Evolutionary conservation across 1,140 invertebrate species (phyloP), one percentile per base, ranked within the genome.

Genomic region (Potamilus streckersoni): DNA sequence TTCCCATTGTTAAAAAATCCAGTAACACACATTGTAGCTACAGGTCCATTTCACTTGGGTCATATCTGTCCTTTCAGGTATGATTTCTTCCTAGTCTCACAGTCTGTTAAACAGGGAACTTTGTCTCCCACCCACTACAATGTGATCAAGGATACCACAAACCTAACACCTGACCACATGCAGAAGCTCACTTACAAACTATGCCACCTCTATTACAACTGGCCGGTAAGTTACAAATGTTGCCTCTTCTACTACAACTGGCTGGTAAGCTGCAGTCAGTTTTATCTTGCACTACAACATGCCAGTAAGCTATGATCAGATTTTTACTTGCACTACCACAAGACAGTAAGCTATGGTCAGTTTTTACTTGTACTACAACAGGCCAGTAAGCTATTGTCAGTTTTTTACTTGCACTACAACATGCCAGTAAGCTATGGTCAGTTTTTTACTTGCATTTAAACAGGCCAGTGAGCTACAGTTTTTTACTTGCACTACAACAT

Each of bases 181-280:
- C 96, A 98, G 89, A 91, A 93, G 16, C 80, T 96, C 1, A 92
- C 95, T 0, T 96, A 94, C 79, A 95, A 95, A 86, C 84, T 96
- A 71, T 93, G 92, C 75, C 95, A 97, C 82, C 89, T 95, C 86
- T 96, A 96, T 78, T 96, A 92, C 82, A 96, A 96, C 86, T 96
- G 96, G 96, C 92, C 87, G 64, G 96, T 85, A 79, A 80, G 82
- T 79, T 15, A 19, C 8, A 12, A 11, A 15, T 57, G 19, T 73
- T 58, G 17, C 23, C 14, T n/a, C 15, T 27, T 19, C 14, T 6
- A 20, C 16, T 66, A 20, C n/a, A n/a, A 31, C 19, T 17, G 16
- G 19, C 16, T 2, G 4, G 19, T 17, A 66, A n/a, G 15, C 23
- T 19, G 14, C 15, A 27, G 23, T 23, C 23, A 23, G 23, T 23